Evolutionary conservation across 2,113 vertebrate species (phyloP), one percentile per base, ranked within the genome.

Genomic region (Panthera uncia): DNA sequence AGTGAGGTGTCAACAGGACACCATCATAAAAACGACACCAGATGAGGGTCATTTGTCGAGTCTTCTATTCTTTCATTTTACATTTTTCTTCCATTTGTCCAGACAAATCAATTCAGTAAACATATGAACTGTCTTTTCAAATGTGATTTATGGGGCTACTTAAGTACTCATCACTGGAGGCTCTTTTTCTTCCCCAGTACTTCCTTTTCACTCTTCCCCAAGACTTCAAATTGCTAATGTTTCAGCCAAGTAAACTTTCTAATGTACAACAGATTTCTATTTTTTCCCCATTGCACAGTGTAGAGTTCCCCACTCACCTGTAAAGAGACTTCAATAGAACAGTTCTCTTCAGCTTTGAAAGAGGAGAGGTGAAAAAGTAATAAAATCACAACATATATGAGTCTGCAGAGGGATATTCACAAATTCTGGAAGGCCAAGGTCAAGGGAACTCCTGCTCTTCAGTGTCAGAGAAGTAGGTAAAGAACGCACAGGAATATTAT

Each of bases 61-160:
- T n/a, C 38, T 61, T 74, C 86, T 80, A 15, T 91, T 97, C 55
- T 95, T 98, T 96, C 85, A 89, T 94, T 98, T 98, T 94, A 97
- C 33, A 6, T 96, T 97, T 98, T 98, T 81, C 79, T 73, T 97
- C 91, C 5, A 11, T 97, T 98, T 98, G 38, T 97, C 88, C 73
- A 96, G 79, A 94, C 73, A 98, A 97, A 98, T 97, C 93, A 91
- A 94, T 98, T 98, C 95, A 45, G 76, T 92, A 97, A 97, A 97
- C 86, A 79, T 91, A 98, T 79, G 0, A 50, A 55, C 97, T 95
- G 82, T 92, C 98, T 97, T 98, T 98, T 98, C 95, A 97, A 97
- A 97, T 23, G 73, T 96, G 98, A 98, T 97, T 98, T 98, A 98
- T 96, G 57, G 66, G 18, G 83, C 89, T 90, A 83, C 83, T 97